Conservation (phyloP, 1,140 invertebrate genomes). For the Linepithema humile region DNA sequence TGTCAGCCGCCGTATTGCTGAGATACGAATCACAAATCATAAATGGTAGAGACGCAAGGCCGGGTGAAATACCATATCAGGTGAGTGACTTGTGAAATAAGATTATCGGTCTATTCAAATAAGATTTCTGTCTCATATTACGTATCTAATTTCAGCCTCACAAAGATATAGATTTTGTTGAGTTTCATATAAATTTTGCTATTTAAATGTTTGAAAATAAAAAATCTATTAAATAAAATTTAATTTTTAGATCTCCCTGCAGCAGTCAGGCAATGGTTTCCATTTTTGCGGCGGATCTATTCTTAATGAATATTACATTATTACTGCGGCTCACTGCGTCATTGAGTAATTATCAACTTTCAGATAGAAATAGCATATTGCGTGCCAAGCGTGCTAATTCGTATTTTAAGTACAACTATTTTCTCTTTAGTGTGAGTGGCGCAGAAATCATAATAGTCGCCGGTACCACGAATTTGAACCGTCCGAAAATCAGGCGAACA, state of each 20-base stretch:
- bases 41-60: conserved; percentile 59
- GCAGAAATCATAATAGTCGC: conserved; percentile 36
- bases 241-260: conserved; percentile 61
- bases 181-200: not conserved
- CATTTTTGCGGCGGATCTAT: conserved; percentile 84
- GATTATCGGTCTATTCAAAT: not conserved
- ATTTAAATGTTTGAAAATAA: not conserved
- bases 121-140: not conserved
- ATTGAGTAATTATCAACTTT: conserved; percentile 58
- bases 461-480: conserved; percentile 46
- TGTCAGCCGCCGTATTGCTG: not conserved
- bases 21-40: conserved; percentile 49
- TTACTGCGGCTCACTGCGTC: conserved; percentile 85
- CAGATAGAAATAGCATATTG: not conserved
- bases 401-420: not conserved
- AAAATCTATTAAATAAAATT: not conserved
- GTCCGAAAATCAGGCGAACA: not conserved
- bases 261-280: not conserved
- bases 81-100: conserved; percentile 41
- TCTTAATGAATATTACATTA: conserved; percentile 81
- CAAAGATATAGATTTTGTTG: not conserved
- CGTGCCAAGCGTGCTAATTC: not conserved
- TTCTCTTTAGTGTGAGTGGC: not conserved
- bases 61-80: conserved; percentile 71
- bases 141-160: not conserved